Percentiles rank a stretch among this genome's conserved stretches.
Conservation (phyloP, 2,888 invertebrate genomes). For the Ophioninae sp. region DNA sequence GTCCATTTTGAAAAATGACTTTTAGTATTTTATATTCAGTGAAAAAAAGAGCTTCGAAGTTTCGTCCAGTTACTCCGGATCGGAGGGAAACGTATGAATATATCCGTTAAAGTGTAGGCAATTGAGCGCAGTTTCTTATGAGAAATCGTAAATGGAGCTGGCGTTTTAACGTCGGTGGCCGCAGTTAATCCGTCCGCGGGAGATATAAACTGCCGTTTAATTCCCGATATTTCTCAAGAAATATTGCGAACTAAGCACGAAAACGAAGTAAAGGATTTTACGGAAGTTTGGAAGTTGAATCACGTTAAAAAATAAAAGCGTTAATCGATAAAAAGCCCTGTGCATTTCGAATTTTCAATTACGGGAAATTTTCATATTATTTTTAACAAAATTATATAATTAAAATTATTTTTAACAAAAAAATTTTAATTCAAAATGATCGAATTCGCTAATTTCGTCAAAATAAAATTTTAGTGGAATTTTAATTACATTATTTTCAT, state of each 20-base stretch:
- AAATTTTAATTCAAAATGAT: no score
- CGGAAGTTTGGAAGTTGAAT: neutral
- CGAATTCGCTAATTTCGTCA: no score
- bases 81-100: neutral
- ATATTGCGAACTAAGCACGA: neutral
- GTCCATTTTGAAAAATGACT: neutral
- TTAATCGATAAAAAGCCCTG: neutral
- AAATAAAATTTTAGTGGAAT: no score
- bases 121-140: neutral
- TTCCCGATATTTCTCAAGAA: neutral
- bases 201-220: neutral
- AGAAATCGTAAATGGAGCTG: neutral
- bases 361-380: neutral
- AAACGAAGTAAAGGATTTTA: neutral
- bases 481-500: no score
- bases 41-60: neutral
- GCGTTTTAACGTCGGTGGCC: neutral
- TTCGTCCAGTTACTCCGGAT: neutral
- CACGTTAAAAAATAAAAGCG: neutral
- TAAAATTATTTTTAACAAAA: no score
- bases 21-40: neutral
- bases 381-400: no score
- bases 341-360: neutral
- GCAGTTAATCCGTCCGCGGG: neutral
- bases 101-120: neutral